A percentile compares a stretch with the other conserved stretches of the same genome.
Conservation (phyloP, 2,888 invertebrate species). For the Agrilus mali region DNA sequence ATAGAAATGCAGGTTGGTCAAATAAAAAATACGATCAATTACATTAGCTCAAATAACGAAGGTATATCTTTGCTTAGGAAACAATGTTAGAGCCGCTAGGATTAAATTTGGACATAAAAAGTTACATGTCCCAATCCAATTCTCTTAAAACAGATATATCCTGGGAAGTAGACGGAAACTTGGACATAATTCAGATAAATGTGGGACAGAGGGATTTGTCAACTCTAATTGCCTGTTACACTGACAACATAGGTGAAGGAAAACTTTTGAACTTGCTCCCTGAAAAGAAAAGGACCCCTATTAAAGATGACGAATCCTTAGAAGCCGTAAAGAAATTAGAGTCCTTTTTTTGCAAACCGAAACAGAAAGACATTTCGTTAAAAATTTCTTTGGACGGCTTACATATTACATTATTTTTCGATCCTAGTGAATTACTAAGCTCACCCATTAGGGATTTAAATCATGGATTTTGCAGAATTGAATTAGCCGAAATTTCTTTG, state of each 20-base stretch:
- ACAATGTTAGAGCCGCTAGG: slow-evolving; percentile 63
- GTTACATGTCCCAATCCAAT: slow-evolving; percentile 40
- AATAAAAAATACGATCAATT: background rate
- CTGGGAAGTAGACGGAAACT: slow-evolving; percentile 49
- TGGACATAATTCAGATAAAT: slow-evolving; percentile 54
- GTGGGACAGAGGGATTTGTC: slow-evolving; percentile 65
- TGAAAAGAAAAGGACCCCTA: slow-evolving; percentile 21
- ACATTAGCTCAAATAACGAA: too few relatives aligned
- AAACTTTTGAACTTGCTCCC: slow-evolving; percentile 39
- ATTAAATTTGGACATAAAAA: slow-evolving; percentile 59
- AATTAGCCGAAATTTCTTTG: slow-evolving; percentile 52
- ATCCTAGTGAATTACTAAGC: slow-evolving; percentile 60
- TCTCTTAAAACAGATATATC: slow-evolving; percentile 23
- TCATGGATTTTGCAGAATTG: slow-evolving; percentile 56
- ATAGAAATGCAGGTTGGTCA: slow-evolving; percentile 53
- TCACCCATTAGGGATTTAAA: slow-evolving; percentile 62
- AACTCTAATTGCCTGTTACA: slow-evolving; percentile 56
- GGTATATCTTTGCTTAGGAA: slow-evolving; percentile 37
- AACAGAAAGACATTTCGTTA: slow-evolving; percentile 45
- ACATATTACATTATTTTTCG: slow-evolving; percentile 57
- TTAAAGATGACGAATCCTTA: slow-evolving; percentile 15
- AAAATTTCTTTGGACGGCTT: slow-evolving; percentile 57
- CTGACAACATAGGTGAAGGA: slow-evolving; percentile 55
- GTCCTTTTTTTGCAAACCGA: slow-evolving; percentile 59
- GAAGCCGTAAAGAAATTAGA: slow-evolving; percentile 51